Evolutionary conservation across 92 coral and sea anemone species (phyloP), one percentile per base, ranked within the genome.

Genomic region (Phenganax stokvisi): DNA sequence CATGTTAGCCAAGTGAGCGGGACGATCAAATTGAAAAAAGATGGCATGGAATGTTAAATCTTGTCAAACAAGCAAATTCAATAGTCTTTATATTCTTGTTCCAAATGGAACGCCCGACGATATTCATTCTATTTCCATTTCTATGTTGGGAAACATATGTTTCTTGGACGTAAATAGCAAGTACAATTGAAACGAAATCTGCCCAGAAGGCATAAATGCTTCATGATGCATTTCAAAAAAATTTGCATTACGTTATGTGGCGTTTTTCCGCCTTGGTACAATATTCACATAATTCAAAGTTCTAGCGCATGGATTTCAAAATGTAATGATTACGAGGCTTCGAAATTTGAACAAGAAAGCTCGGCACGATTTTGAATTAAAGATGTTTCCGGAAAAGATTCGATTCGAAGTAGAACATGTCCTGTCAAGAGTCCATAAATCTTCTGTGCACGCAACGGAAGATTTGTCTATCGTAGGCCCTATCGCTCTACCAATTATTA

Each of bases 351-450:
- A 54, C 12, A n/a, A 76, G 81, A 76, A 76, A 57, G 44, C 52
- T 6, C 6, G 60, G 58, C 55, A 27, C 61, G 37, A 44, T 30
- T 79, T 64, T 51, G 37, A 79, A 30, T 76, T 59, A 76, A 29
- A 20, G 0, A 6, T 12, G 67, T 64, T 79, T 79, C 83, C 83
- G 83, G 83, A 79, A 79, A 16, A 54, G 54, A 79, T 51, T 79
- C 51, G 57, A 54, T 8, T n/a, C 61, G 63, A 65, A 11, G 37
- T 44, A 79, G 53, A 79, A 53, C 83, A 79, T 28, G 74, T 79
- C 69, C 83, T 79, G 83, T 79, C 83, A 79, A 51, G 83, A 79
- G 83, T 64, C 83, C 83, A 79, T 79, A 79, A 79, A 79, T 79
- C 83, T 79, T 79, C 44, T 12, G 9, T 29, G 74, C 83, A 79